Conservation (phyloP, 2,888 invertebrate species). For the Julus scanicus region DNA sequence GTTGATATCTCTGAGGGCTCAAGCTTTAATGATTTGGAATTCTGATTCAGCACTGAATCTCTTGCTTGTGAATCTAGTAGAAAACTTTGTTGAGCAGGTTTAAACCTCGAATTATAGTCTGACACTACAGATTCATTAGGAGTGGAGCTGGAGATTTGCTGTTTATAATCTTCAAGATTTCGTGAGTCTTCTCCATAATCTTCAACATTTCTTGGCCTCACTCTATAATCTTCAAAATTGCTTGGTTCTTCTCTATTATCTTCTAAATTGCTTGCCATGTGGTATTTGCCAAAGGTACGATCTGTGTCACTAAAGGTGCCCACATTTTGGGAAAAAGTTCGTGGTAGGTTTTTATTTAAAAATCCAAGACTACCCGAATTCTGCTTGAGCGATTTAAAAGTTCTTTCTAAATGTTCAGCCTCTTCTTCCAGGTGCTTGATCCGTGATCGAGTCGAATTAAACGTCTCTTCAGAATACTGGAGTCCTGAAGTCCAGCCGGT, state of each 20-base stretch:
- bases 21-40: not conserved
- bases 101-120: not conserved
- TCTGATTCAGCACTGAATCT: not conserved
- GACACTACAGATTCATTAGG: not conserved
- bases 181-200: not conserved
- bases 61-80: not conserved
- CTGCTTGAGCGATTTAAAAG: not conserved
- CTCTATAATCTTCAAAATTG: too few species aligned
- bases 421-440: conserved; percentile 10
- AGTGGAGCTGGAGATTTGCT: not conserved
- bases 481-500: not conserved
- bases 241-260: not conserved
- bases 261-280: not conserved
- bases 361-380: not conserved
- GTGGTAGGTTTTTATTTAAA: not conserved
- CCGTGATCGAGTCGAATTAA: not conserved
- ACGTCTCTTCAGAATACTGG: not conserved
- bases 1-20: not conserved
- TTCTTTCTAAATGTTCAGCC: conserved; percentile 4
- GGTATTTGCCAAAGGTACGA: not conserved
- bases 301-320: not conserved
- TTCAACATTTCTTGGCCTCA: not conserved
- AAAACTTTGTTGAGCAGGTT: not conserved
- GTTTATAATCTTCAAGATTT: not conserved
- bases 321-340: not conserved